These are phyloP conservation scores for Psilopsiagon aymara DNA, from an alignment of 2,113 vertebrate genomes.

Conservation along the genomic window DNA sequence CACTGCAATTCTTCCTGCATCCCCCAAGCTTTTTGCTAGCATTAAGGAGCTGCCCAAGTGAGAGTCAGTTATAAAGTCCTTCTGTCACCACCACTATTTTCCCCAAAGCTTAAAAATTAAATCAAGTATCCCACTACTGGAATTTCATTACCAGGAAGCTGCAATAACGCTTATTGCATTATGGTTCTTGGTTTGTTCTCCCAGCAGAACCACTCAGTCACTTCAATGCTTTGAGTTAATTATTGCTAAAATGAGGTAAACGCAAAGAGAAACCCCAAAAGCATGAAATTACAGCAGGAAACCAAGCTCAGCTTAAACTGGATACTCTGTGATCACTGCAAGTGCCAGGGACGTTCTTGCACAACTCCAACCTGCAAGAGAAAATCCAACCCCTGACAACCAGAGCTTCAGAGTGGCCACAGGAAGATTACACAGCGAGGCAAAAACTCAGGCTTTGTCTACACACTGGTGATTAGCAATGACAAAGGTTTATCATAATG, in stretches of 20 bases:
- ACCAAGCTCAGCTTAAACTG: not conserved
- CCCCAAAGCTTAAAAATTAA: slow-evolving; percentile 46
- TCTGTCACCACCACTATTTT: not conserved
- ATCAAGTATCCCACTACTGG: not conserved
- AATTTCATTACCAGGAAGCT: slow-evolving; percentile 51
- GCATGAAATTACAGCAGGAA: not conserved
- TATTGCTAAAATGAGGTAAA: slow-evolving; percentile 15
- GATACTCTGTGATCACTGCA: not conserved
- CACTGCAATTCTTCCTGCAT: not conserved
- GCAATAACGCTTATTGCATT: not conserved
- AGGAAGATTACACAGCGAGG: not conserved
- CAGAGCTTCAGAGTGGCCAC: not conserved
- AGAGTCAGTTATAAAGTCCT: not conserved
- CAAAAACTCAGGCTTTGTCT: not conserved
- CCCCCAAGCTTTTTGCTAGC: not conserved
- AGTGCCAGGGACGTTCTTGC: not conserved
- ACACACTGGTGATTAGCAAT: not conserved
- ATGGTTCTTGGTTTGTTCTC: not conserved
- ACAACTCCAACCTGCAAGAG: not conserved
- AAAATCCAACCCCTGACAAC: not conserved
- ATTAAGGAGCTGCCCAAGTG: not conserved
- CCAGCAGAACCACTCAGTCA: not conserved
- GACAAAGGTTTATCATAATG: not conserved
- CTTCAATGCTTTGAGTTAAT: slow-evolving; percentile 17
- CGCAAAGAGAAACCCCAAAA: slow-evolving; percentile 4